phyloP scores from a whole-genome alignment of 2,113 vertebrate genomes.

The Pomatostomus ruficeps region DNA sequence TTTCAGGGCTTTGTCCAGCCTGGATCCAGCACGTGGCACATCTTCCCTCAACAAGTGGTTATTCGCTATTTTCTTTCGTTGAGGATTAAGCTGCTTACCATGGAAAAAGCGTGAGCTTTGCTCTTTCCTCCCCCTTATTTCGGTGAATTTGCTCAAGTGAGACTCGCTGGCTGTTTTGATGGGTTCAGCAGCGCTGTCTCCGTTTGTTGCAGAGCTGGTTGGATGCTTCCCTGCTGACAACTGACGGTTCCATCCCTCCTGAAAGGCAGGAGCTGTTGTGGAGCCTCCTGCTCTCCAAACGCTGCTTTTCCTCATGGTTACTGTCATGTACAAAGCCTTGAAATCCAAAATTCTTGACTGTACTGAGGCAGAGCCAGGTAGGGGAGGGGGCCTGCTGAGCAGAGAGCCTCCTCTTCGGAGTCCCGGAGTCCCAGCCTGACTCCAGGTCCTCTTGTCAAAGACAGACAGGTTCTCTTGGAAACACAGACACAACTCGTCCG shows the following conservation, averaged over 20 bases:
- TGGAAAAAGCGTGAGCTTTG: not conserved
- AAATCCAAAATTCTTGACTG: not conserved
- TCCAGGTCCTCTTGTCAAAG: not conserved
- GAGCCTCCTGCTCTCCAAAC: not conserved
- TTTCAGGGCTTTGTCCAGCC: not conserved
- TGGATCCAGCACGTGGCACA: not conserved
- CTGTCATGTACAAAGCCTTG: not conserved
- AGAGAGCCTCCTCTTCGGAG: not conserved
- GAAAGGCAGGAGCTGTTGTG: not conserved
- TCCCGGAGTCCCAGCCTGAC: not conserved
- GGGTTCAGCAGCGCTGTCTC: not conserved
- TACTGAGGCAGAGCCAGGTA: not conserved
- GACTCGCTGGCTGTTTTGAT: not conserved
- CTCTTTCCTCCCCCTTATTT: not conserved
- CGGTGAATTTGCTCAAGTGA: not conserved
- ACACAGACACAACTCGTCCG: not conserved
- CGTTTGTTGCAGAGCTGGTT: not conserved
- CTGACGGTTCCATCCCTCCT: not conserved
- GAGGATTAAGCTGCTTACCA: not conserved
- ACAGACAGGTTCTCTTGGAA: not conserved
- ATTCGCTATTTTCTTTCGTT: not conserved
- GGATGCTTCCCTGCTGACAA: not conserved
- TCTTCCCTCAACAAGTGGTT: not conserved
- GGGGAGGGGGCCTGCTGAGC: not conserved
- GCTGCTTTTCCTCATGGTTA: rapidly evolving